Evolutionary conservation across 2,113 vertebrate genomes (phyloP), one percentile per base, ranked within the genome.

Genomic region (Notarius lentiginosus): DNA sequence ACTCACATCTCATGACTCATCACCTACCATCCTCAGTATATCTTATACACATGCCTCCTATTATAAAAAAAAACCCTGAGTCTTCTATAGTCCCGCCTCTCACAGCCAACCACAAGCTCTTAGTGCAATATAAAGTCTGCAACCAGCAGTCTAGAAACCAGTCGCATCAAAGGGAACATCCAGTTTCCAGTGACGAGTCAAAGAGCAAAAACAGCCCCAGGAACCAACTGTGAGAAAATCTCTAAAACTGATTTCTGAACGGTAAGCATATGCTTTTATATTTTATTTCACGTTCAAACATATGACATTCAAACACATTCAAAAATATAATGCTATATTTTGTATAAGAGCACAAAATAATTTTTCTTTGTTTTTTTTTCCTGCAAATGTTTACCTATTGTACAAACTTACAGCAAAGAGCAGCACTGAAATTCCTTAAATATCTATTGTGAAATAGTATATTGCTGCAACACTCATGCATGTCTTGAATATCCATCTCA

Each of bases 11-110:
- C 20, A 53, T 49, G 75, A 84, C 83, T 86, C 87, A 90, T 73
- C 53, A 5, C 27, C 24, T 55, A 41, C 34, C 18, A 51, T 70
- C 58, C 34, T 83, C 11, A 86, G 17, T 73, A 82, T 73, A 87
- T 30, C 63, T 20, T 11, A 30, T 58, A 75, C 34, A 55, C 24
- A 53, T 61, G 53, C 47, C 73, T 61, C 41, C 77, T 79, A 68
- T 34, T 20, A 20, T 30, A 7, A n/a, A 63, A 82, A 49, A 68
- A 51, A 27, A 65, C 82, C 56, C 34, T 68, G 79, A 65, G 65
- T 66, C 41, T 87, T 7, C 15, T 11, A 65, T 47, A 80, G 86
- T 51, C 89, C 87, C 87, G 58, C 83, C 89, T 83, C 56, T 76
- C 49, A 17, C 66, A 86, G 27, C 22, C 73, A 66, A 58, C 79